phyloP scores from a whole-genome alignment of 2,888 invertebrate species.

The Yponomeuta cagnagella region DNA sequence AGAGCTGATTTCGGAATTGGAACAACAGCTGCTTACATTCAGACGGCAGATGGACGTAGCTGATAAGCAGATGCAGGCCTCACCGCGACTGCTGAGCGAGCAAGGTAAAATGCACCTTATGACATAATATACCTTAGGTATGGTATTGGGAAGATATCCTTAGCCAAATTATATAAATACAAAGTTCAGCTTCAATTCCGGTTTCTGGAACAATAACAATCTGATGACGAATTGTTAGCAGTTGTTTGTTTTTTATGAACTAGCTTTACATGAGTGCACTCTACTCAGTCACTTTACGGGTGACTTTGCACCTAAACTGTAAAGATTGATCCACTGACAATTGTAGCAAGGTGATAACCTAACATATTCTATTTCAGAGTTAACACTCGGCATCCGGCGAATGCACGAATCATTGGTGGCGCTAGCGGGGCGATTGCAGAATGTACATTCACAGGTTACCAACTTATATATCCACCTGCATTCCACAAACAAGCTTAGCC shows the following conservation, averaged over 20 bases:
- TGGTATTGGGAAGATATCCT: too few relatives aligned
- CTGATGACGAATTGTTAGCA: too few relatives aligned
- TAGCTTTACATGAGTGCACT: too few relatives aligned
- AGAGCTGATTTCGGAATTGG: constrained; percentile 56
- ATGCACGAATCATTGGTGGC: constrained; percentile 92
- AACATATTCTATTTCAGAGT: constrained; percentile 70
- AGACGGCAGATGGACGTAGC: constrained; percentile 65
- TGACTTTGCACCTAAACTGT: too few relatives aligned
- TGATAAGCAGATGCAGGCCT: constrained; percentile 65
- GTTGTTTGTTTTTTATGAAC: too few relatives aligned
- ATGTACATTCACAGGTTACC: constrained; percentile 76
- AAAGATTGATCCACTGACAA: too few relatives aligned
- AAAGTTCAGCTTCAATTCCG: too few relatives aligned
- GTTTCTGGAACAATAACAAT: too few relatives aligned
- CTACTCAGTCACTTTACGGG: too few relatives aligned
- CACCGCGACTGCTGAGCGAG: constrained; percentile 62
- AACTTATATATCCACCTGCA: too few relatives aligned
- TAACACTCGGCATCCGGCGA: constrained; percentile 85
- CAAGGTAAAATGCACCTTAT: constrained; percentile 43
- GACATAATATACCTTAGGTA: not conserved
- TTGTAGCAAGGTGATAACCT: not conserved
- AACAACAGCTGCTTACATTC: constrained; percentile 59
- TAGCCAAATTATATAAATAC: too few relatives aligned
- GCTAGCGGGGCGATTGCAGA: constrained; percentile 89
- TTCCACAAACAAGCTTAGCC: too few relatives aligned